Evolutionary conservation across 1,140 invertebrate genomes (phyloP).

Genomic region (Bombus breviceps): DNA sequence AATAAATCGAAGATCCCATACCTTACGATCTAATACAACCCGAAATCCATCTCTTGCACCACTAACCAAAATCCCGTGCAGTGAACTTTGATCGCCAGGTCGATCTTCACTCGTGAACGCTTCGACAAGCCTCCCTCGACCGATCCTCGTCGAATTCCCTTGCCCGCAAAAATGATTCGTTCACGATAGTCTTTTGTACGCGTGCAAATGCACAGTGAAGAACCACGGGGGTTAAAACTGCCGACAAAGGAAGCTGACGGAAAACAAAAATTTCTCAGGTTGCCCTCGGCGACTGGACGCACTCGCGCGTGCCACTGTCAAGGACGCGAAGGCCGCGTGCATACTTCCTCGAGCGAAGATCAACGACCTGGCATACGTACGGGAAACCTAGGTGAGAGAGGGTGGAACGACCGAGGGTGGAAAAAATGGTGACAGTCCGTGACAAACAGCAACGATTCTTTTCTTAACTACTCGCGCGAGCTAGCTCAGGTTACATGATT

Average conservation of each 20-base stretch:
- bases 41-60: too few species aligned
- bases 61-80: background rate
- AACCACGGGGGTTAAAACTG: too few species aligned
- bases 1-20: background rate
- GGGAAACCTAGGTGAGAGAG: conserved; percentile 4
- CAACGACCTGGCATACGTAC: conserved; percentile 60
- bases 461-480: background rate
- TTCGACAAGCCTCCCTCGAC: background rate
- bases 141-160: background rate
- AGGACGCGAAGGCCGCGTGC: conserved; percentile 43
- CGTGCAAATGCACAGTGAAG: too few species aligned
- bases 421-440: background rate
- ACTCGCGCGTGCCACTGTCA: conserved; percentile 38
- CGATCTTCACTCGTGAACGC: background rate
- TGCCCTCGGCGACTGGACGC: background rate
- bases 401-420: background rate
- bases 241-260: background rate
- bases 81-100: background rate
- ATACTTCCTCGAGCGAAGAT: conserved; percentile 48
- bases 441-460: background rate
- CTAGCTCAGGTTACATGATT: background rate
- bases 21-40: background rate
- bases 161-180: background rate
- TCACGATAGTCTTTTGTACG: background rate
- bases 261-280: background rate